Evolutionary conservation across 2,888 invertebrate genomes (phyloP), one percentile per base, ranked within the genome.

Genomic region (Lycophotia porphyrea): DNA sequence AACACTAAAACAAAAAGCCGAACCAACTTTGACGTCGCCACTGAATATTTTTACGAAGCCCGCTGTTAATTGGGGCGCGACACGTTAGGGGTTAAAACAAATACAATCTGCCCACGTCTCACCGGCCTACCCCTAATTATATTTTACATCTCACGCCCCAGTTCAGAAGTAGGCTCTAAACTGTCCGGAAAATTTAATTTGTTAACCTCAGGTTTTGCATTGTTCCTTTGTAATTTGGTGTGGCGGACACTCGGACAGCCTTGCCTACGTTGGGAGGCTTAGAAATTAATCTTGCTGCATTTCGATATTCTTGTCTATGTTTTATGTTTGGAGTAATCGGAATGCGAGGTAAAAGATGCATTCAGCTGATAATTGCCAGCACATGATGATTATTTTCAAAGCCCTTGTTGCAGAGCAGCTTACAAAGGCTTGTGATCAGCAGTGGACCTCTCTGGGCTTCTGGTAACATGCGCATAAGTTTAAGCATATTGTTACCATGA

Each of bases 61-160:
- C 58, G 27, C 68, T 82, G 87, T 88, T 87, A 88, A 87, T 88
- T 85, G 85, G 72, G 58, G 61, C 66, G 70, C 71, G 71, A 85
- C 81, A 87, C 83, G 84, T 85, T 82, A 77, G 84, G 80, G 73
- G 74, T 78, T 71, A 77, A 78, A 79, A 80, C 79, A 87, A 84
- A 84, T 82, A 87, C 74, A 82, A 87, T 78, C 84, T 83, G 80
- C 63, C 80, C 81, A 66, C 81, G 78, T 87, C 72, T 65, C 87
- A 82, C 87, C 81, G 78, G 71, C 79, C 65, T 64, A 72, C 55
- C 78, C 70, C 80, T 85, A 83, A 87, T 87, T 87, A 85, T 87
- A 87, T 88, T 88, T 88, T 82, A 85, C 87, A 85, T 85, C 82
- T 88, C 87, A 88, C 87, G 78, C 85, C 78, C 78, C 80, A 85